Evolutionary conservation across 2,113 vertebrate species (phyloP), one percentile per base, ranked within the genome.

Genomic region (Lutjanus erythropterus): DNA sequence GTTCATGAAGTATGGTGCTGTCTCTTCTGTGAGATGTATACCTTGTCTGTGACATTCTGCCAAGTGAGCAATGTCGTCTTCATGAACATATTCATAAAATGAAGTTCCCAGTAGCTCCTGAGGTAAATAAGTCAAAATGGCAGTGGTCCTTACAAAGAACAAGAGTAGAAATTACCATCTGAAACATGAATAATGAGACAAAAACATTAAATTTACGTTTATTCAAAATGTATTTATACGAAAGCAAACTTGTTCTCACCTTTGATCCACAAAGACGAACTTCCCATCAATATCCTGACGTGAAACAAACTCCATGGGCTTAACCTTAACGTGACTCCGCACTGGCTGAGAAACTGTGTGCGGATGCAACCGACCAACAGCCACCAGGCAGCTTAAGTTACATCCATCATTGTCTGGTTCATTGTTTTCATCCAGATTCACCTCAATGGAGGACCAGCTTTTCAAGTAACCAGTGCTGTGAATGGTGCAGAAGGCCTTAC

Each of bases 11-110:
- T 18, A 60, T 8, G 18, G 27, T 6, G 6, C 11, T 55, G 25
- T 56, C 37, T 19, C 21, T n/a, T 52, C 1, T n/a, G 23, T 76
- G 35, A 46, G 58, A 75, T 53, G 7, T 21, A 47, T 49, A 97
- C 96, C 95, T 97, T 97, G 96, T 5, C 96, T 95, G 71, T 97
- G 97, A 83, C 96, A 97, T 85, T 98, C 96, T 78, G 96, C 95
- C 14, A 97, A 96, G 75, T 97, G 96, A 64, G 91, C 93, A 89
- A 97, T 96, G 80, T 97, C 96, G 60, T 97, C 97, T 92, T 97
- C 96, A 78, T 97, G 96, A 89, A 96, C 96, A 89, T 97, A 97
- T 71, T 97, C 96, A 0, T 97, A 97, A 94, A 96, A 96, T 0
- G 96, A 97, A 8, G 44, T 71, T 62, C 76, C 68, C 42, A 52